Evolutionary conservation across 2,113 vertebrate species (phyloP).

Genomic region (Condylura cristata): DNA sequence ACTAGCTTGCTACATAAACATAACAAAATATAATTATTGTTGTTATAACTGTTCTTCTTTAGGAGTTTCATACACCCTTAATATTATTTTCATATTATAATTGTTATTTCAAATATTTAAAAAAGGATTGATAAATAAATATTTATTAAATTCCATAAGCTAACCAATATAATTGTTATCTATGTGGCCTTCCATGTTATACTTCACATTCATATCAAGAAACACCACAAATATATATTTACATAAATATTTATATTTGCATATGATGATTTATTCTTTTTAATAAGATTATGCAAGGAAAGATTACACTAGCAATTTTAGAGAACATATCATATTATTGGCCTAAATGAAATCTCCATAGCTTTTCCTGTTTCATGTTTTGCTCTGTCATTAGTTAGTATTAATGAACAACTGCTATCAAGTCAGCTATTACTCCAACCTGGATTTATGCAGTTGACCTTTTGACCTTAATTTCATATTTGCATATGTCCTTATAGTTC

Average conservation of each 20-base stretch:
- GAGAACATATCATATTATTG: neutral
- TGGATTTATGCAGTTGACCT: neutral
- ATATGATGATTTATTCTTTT: neutral
- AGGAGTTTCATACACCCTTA: neutral
- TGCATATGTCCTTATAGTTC: neutral
- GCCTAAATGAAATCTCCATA: neutral
- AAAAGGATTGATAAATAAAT: neutral
- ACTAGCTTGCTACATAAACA: neutral
- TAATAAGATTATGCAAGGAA: neutral
- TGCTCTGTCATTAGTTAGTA: neutral
- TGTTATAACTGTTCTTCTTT: neutral
- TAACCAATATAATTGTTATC: neutral
- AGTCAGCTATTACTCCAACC: neutral
- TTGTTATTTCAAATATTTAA: neutral
- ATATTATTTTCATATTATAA: neutral
- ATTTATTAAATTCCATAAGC: neutral
- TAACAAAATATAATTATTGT: neutral
- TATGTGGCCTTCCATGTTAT: neutral
- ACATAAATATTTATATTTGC: neutral
- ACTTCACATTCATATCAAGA: neutral
- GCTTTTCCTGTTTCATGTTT: neutral
- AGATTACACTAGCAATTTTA: neutral
- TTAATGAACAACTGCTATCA: neutral
- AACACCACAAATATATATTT: neutral
- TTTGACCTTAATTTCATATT: constrained; percentile 27